These are phyloP conservation scores for Hyperoplus immaculatus DNA, from an alignment of 2,797 vertebrate genomes.

Conservation along the genomic window DNA sequence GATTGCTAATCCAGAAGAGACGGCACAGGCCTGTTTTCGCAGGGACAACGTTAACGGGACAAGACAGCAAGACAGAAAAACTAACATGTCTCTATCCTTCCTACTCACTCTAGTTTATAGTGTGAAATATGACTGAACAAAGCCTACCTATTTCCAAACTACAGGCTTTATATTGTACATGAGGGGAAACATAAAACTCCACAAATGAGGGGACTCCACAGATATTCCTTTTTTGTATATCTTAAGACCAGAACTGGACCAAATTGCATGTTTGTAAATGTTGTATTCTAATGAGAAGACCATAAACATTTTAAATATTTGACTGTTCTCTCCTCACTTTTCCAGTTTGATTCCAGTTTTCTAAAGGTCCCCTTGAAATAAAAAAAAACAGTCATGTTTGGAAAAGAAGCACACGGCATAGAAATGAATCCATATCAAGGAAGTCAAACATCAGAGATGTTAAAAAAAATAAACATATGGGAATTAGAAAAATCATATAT, in stretches of 20 bases:
- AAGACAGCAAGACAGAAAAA: slow-evolving; percentile 6
- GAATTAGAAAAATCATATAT: too few species aligned
- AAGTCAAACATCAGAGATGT: too few species aligned
- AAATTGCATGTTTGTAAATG: not conserved
- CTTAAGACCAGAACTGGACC: not conserved
- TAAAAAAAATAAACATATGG: not conserved
- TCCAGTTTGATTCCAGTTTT: not conserved
- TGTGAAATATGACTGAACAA: not conserved
- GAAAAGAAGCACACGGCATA: not conserved
- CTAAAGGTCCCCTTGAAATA: not conserved
- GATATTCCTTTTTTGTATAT: not conserved
- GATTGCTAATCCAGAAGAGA: not conserved
- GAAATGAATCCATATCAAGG: not conserved
- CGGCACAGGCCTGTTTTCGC: not conserved
- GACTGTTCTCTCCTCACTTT: not conserved
- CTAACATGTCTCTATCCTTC: not conserved
- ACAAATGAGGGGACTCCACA: not conserved
- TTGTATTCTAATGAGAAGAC: not conserved
- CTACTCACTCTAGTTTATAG: not conserved
- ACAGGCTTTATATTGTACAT: not conserved
- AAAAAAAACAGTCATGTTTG: not conserved
- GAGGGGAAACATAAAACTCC: not conserved
- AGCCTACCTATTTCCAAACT: not conserved
- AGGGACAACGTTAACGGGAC: too few species aligned
- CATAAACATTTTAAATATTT: not conserved